These are phyloP conservation scores for Xenops minutus DNA, from an alignment of 2,797 vertebrate genomes.

Conservation along the genomic window DNA sequence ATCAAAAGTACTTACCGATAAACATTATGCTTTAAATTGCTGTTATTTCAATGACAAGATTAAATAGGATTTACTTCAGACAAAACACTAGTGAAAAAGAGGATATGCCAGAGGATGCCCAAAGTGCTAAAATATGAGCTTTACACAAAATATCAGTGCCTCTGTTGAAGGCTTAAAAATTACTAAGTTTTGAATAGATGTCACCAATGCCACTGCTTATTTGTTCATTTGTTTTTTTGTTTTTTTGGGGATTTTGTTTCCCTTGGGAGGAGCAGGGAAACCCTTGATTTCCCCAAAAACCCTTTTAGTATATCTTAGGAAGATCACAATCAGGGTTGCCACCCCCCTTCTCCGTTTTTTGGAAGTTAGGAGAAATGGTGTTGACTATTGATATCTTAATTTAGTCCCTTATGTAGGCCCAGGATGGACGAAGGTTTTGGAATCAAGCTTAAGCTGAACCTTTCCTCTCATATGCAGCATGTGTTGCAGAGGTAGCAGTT, in stretches of 20 bases:
- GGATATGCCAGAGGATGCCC: neutral
- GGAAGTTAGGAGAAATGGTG: neutral
- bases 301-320: neutral
- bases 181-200: neutral
- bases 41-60: neutral
- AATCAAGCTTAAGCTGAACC: neutral
- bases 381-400: neutral
- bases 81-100: neutral
- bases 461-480: neutral
- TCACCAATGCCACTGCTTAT: neutral
- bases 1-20: neutral
- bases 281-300: neutral
- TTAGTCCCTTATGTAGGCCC: neutral
- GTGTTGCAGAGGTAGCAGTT: neutral
- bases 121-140: neutral
- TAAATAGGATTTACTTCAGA: neutral
- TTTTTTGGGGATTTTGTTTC: no score
- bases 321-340: neutral
- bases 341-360: neutral
- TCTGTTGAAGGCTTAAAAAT: neutral
- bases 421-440: neutral
- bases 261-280: neutral
- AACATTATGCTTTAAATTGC: neutral
- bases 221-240: rapidly evolving
- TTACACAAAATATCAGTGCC: neutral